phyloP scores from a whole-genome alignment of 30 jellyfish, hydroid and myxozoan genomes.

The Aurelia aurita complex sp. Pacific region DNA sequence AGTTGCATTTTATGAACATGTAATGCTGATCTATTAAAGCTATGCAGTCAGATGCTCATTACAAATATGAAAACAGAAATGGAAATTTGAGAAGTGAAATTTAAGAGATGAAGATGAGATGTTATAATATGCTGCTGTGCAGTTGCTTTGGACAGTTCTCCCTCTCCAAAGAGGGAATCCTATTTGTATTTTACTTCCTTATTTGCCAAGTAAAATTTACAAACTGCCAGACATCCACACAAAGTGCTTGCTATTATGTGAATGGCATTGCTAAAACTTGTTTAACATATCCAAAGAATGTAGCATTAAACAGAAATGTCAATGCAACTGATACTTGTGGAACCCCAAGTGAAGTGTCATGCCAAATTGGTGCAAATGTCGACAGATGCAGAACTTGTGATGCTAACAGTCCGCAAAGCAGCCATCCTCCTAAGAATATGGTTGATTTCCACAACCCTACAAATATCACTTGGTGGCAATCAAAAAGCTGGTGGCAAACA shows the following conservation, averaged over 20 bases:
- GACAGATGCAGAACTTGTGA: constrained; percentile 75
- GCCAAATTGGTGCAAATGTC: constrained; percentile 78
- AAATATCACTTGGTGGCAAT: constrained; percentile 88
- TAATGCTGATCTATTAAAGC: too few relatives aligned
- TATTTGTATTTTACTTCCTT: background rate
- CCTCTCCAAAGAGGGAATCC: background rate
- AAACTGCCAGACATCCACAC: constrained; percentile 26
- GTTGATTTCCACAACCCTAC: constrained; percentile 75
- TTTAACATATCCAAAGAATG: constrained; percentile 83
- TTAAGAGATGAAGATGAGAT: too few relatives aligned
- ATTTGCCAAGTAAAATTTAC: background rate
- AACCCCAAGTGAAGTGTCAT: constrained; percentile 71
- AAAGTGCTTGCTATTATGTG: constrained; percentile 74
- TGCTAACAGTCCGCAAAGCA: constrained; percentile 33
- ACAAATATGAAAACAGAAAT: too few relatives aligned
- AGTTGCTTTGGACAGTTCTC: too few relatives aligned
- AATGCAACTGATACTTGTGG: constrained; percentile 93
- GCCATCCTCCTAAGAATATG: constrained; percentile 78
- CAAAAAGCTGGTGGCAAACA: constrained; percentile 92
- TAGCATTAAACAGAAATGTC: constrained; percentile 69
- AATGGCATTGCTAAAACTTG: constrained; percentile 77
- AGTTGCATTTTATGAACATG: too few relatives aligned
- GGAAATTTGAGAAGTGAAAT: too few relatives aligned
- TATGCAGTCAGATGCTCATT: too few relatives aligned
- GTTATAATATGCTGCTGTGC: too few relatives aligned